Evolutionary conservation across 2,797 vertebrate species (phyloP), one percentile per base, ranked within the genome.

Genomic region (Eutrigla gurnardus): DNA sequence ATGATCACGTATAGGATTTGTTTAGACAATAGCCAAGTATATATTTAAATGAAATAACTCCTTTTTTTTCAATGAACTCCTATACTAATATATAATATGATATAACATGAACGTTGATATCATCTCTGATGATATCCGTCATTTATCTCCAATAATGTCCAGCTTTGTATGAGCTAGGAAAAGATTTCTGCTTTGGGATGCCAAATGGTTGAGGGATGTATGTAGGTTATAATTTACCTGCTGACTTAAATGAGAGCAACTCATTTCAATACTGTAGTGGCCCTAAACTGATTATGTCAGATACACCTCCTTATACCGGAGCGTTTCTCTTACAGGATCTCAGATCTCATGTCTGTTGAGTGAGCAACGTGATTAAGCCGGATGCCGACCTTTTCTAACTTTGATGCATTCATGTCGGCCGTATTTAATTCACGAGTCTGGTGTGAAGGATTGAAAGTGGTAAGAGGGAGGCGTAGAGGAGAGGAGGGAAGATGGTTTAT

Each of bases 381-480:
- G 60, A 86, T 49, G 73, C 47, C 82, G 81, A 88, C 82, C 89
- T 89, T 88, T 79, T 86, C 78, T 52, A 81, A 73, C 82, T 81
- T 72, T 87, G 86, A 89, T 80, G 82, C 78, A 77, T 87, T 84
- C 66, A 33, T 73, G 89, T 83, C 57, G 32, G 58, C 64, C 7
- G 65, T 83, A 8, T 83, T 88, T 89, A 87, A 89, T 90, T 86
- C 80, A 88, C 84, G 86, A 86, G 40, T 65, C 55, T 64, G 60
- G 67, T 50, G 67, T 17, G 46, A 58, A 15, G 49, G 75, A 73
- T 25, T 71, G 74, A 74, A 74, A 70, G 71, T 13, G 57, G 60
- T 64, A 39, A 12, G 53, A 73, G 37, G 57, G 53, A 39, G 59
- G 10, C 9, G 4, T 62, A 13, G 15, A 46, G 50, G 55, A 15